phyloP scores from a whole-genome alignment of 1,140 invertebrate species.

The Ylistrum balloti region DNA sequence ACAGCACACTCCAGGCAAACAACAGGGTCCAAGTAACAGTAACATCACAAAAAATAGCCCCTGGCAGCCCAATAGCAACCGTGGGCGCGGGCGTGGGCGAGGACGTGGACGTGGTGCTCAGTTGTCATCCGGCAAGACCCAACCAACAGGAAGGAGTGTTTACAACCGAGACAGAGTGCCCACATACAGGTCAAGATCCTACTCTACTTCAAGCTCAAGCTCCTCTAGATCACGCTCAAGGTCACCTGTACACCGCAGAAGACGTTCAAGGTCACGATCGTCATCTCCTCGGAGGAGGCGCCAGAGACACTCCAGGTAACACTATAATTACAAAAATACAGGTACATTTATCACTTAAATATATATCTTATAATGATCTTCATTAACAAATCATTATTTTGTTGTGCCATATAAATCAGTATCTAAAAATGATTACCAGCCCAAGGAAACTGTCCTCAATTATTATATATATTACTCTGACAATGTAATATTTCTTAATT shows the following conservation, averaged over 20 bases:
- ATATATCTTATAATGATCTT: no score
- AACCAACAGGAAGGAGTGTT: constrained; percentile 55
- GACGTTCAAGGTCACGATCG: constrained; percentile 83
- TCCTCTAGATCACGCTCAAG: constrained; percentile 82
- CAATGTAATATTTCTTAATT: no score
- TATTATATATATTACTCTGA: no score
- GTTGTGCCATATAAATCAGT: no score
- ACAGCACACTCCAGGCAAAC: background rate
- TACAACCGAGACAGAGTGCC: constrained; percentile 71
- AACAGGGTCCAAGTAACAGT: constrained; percentile 40
- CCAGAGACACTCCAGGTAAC: constrained; percentile 49
- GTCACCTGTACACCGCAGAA: constrained; percentile 76
- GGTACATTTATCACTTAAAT: no score
- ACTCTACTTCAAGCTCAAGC: constrained; percentile 78
- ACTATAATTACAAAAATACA: no score
- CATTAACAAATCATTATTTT: no score
- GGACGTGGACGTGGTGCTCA: constrained; percentile 50
- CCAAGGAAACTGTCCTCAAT: no score
- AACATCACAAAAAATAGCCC: constrained; percentile 56
- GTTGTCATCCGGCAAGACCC: constrained; percentile 51
- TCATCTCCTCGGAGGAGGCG: constrained; percentile 75
- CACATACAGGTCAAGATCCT: constrained; percentile 70
- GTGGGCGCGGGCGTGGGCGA: constrained; percentile 51
- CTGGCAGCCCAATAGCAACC: constrained; percentile 13
- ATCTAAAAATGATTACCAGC: no score